Conservation (phyloP, 2,797 vertebrate species). For the Oceanodroma leucorhoa region DNA sequence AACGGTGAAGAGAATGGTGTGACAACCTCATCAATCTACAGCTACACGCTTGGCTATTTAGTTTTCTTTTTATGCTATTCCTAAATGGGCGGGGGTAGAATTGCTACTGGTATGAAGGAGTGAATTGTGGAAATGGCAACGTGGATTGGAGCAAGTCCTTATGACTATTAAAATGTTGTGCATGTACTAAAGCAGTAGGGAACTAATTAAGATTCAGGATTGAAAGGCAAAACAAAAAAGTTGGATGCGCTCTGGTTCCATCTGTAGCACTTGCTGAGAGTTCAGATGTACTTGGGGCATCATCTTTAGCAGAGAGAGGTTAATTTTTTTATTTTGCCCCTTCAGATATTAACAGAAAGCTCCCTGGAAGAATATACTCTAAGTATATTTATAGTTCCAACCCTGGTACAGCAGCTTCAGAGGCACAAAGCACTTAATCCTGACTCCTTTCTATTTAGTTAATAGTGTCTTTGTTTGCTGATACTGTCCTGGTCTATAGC, state of each 20-base stretch:
- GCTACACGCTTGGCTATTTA: constrained; percentile 63
- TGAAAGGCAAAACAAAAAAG: constrained; percentile 69
- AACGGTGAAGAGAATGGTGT: constrained; percentile 57
- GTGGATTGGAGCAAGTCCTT: constrained; percentile 50
- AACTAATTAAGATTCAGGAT: constrained; percentile 80
- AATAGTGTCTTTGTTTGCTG: constrained; percentile 33
- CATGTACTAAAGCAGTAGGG: constrained; percentile 77
- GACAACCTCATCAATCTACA: constrained; percentile 79
- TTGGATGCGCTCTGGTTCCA: constrained; percentile 72
- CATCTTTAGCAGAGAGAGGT: constrained; percentile 17
- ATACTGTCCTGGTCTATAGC: background rate
- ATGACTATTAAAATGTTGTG: constrained; percentile 78
- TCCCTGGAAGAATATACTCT: background rate
- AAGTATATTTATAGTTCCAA: constrained; percentile 15
- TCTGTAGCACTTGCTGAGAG: constrained; percentile 66
- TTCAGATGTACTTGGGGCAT: constrained; percentile 28
- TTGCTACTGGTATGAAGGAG: constrained; percentile 28
- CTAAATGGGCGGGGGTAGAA: background rate
- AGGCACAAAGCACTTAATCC: constrained; percentile 40
- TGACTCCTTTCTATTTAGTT: constrained; percentile 23
- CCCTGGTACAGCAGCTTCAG: background rate
- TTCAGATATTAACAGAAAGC: constrained; percentile 18
- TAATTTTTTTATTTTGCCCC: background rate
- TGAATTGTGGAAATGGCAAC: constrained; percentile 52
- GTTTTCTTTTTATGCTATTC: constrained; percentile 62